phyloP scores from a whole-genome alignment of 2,888 invertebrate genomes.

The Boloria selene region DNA sequence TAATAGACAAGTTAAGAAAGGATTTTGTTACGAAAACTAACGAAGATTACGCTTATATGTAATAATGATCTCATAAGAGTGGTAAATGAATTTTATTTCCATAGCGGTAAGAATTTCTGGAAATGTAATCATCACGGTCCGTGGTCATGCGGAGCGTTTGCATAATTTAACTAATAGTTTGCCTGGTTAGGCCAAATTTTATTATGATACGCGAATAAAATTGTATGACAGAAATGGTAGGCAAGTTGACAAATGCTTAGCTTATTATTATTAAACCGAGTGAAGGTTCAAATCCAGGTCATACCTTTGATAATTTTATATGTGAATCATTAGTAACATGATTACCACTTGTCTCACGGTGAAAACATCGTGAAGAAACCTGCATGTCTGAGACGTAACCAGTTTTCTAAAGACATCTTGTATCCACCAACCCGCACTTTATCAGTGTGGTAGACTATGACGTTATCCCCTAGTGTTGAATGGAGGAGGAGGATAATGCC shows the following conservation, averaged over 20 bases:
- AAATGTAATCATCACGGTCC: conserved; percentile 39
- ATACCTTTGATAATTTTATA: too few relatives aligned
- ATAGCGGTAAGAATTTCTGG: conserved; percentile 15
- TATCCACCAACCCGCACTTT: too few relatives aligned
- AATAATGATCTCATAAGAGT: conserved; percentile 16
- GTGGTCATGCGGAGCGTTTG: conserved; percentile 36
- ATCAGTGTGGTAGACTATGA: too few relatives aligned
- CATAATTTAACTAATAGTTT: conserved; percentile 33
- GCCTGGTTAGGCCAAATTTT: conserved; percentile 11
- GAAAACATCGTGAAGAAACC: too few relatives aligned
- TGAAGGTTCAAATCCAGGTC: too few relatives aligned
- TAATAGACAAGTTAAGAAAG: too few relatives aligned
- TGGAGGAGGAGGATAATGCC: too few relatives aligned
- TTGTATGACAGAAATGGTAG: background rate
- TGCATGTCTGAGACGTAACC: too few relatives aligned
- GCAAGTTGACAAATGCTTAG: background rate
- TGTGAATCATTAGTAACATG: too few relatives aligned
- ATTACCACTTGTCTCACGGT: too few relatives aligned
- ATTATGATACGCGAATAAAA: conserved; percentile 12
- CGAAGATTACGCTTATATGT: conserved; percentile 1
- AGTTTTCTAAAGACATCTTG: too few relatives aligned
- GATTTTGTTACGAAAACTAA: background rate
- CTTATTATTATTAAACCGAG: background rate
- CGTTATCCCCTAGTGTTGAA: too few relatives aligned
- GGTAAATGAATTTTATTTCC: conserved; percentile 1